Base-by-base conservation (phyloP, 2,113 vertebrate genomes). In the Herpetotheres cachinnans region DNA sequence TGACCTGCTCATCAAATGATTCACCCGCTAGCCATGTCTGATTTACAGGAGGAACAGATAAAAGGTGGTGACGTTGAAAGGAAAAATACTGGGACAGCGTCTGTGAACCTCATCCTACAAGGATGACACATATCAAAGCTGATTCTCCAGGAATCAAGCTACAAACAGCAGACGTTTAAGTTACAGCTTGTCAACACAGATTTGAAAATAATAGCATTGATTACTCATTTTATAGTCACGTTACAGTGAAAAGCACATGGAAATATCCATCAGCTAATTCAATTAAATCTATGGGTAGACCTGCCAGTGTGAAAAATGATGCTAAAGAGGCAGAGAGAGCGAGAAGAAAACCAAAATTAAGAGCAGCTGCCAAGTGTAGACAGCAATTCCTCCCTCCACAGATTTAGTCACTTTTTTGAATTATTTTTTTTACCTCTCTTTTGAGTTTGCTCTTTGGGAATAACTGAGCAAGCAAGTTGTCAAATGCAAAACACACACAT, bases 51-150 rank as follows among this genome's bases (percentile, higher is more conserved):
- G 40, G 59, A 49, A 26, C 15, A 36, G 40, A 21, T 3, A 7
- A 42, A 62, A 82, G 14, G 20, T 7, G 47, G 7, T 0, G 0
- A 8, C 13, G 13, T 10, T 7, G 38, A 36, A 40, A 69, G 34
- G 62, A 4, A 38, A 79, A 82, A 47, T 2, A 13, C 6, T 16
- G 14, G 3, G 2, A 18, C 3, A 24, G 40, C 1, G 1, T 36
- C 54, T 65, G 10, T 10, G 27, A 70, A 25, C 32, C 26, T 82
- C 3, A 5, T 16, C 25, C 69, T 44, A 12, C 40, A 18, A 26
- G 34, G 50, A 14, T 24, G 44, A 26, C 44, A 38, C 7, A 2
- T 3, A 44, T 20, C 54, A 36, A n/a, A 92, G 71, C 54, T 20
- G 54, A 12, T 73, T 56, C 54, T 32, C 24, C 34, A 27, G 44